Percentiles rank a stretch among this genome's conserved stretches.
Conservation (phyloP, 2,888 invertebrate genomes). For the Magallana nippona region DNA sequence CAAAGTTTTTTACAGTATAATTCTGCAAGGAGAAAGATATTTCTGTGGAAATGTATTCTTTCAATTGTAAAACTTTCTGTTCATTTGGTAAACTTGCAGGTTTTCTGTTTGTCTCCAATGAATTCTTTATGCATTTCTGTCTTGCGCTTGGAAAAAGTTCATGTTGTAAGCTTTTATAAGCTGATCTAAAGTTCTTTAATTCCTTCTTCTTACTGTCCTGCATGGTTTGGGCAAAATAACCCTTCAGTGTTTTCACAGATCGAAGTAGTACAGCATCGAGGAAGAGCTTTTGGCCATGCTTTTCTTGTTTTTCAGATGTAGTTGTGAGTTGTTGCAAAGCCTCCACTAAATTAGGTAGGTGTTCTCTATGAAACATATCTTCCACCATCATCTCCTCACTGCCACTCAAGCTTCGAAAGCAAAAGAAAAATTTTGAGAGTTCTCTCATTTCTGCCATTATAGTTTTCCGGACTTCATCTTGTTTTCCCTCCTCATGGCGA, state of each 20-base stretch:
- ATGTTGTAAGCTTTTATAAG: conserved; percentile 35
- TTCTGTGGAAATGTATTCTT: conserved; percentile 44
- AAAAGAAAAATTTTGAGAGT: conserved; percentile 43
- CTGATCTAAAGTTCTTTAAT: conserved; percentile 35
- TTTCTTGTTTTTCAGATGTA: conserved; percentile 34
- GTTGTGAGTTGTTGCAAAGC: conserved; percentile 30
- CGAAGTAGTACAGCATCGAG: conserved; percentile 37
- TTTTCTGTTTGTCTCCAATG: conserved; percentile 42
- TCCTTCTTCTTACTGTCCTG: conserved; percentile 42
- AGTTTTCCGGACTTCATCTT: conserved; percentile 42
- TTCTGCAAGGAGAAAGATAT: conserved; percentile 33
- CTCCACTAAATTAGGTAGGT: conserved; percentile 33
- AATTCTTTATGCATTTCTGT: conserved; percentile 42
- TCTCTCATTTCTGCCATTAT: conserved; percentile 49
- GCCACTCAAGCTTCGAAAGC: conserved; percentile 8
- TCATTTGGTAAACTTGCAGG: conserved; percentile 48
- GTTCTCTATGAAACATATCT: conserved; percentile 36
- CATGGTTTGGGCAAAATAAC: conserved; percentile 43
- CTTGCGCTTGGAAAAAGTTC: conserved; percentile 41
- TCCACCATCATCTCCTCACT: conserved; percentile 1
- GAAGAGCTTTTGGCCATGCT: conserved; percentile 45
- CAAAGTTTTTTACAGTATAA: conserved; percentile 41
- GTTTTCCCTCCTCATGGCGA: conserved; percentile 41
- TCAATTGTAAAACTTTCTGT: conserved; percentile 41
- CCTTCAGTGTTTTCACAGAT: conserved; percentile 39